Base-by-base conservation (phyloP, 2,797 vertebrate species). In the Melanotaenia pygmaea region DNA sequence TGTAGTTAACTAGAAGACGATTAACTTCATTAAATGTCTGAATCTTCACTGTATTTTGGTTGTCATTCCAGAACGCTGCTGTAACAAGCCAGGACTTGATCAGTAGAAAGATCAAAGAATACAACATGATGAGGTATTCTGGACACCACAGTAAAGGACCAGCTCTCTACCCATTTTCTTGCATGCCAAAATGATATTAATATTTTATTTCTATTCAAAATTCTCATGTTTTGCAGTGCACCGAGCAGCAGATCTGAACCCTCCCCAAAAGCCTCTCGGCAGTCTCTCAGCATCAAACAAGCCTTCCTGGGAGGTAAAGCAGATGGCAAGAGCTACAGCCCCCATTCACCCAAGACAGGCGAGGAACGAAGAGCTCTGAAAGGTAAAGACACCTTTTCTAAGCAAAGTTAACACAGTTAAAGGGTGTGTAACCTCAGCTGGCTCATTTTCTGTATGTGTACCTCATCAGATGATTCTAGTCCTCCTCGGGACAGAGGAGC, bases 71-170 rank as follows among this genome's bases (percentile, higher is more conserved):
- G 98, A 96, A 97, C 43, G 94, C 95, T 59, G 91, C 94, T 63
- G 95, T 98, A 62, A 97, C 97, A 54, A 99, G 96, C 87, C 96
- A 96, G 72, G 97, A 99, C 84, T 89, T 99, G 72, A 99, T 99
- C 91, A 98, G 96, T 90, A 93, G 94, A 79, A 98, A 96, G 89
- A 98, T 99, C 86, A 97, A 96, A 93, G 97, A 98, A 84, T 99
- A 99, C 92, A 97, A 93, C 91, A 95, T 97, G 91, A 97, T 98
- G 96, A 99, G 96, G 98, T 99, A 92, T 77, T 93, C 64, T 13
- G 56, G 34, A 32, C 50, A 73, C 67, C 22, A 26, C 61, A 47
- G 24, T 51, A 70, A 26, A 43, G 32, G 1, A 1, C 2, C 13
- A n/a, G 2, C 9, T 22, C 53, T 60, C 22, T 32, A 32, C 28